Conservation (phyloP, 1,140 invertebrate species). For the Rhagoletis pomonella region DNA sequence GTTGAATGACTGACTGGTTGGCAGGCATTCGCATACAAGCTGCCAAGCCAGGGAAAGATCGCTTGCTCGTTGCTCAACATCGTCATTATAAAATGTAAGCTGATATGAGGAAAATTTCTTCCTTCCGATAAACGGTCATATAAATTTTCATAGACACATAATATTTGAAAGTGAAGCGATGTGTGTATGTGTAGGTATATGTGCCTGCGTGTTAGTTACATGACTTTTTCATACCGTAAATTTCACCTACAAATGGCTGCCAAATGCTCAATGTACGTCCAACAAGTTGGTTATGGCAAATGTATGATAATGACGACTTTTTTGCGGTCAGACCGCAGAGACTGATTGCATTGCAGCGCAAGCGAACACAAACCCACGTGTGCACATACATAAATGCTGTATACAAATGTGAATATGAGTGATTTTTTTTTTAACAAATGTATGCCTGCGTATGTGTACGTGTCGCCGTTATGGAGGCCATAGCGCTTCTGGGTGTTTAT, state of each 20-base stretch:
- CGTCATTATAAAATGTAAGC: conserved; percentile 43
- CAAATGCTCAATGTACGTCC: conserved; percentile 57
- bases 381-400: neutral
- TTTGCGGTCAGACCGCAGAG: conserved; percentile 4
- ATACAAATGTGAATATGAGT: neutral
- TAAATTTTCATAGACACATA: conserved; percentile 7
- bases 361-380: too few relatives aligned
- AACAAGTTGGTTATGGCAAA: conserved; percentile 73
- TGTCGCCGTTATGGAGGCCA: neutral
- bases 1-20: too few relatives aligned
- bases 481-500: conserved; percentile 70
- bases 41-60: neutral
- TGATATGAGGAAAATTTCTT: conserved; percentile 52
- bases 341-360: neutral
- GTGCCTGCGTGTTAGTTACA: neutral
- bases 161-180: neutral
- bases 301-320: conserved; percentile 70
- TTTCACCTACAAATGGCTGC: conserved; percentile 38
- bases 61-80: neutral
- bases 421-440: too few relatives aligned
- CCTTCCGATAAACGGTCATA: conserved; percentile 46
- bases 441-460: neutral
- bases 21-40: neutral
- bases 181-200: neutral
- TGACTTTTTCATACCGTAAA: neutral